phyloP scores from a whole-genome alignment of 2,888 invertebrate species.

The Pseudolycoriella hygida region DNA sequence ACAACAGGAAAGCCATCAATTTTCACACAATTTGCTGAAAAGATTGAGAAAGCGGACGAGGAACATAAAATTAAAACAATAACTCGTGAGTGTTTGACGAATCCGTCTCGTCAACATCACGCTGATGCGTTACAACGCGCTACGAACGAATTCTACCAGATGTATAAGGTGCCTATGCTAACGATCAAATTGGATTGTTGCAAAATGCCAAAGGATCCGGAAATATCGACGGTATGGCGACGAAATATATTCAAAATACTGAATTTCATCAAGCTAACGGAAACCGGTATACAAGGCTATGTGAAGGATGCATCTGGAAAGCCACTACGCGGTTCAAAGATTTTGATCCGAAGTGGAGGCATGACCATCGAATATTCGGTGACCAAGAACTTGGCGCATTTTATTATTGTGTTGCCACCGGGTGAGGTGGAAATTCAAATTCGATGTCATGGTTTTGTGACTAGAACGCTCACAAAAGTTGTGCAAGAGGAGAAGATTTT shows the following conservation, averaged over 20 bases:
- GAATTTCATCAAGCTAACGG: constrained; percentile 40
- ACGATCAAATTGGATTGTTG: constrained; percentile 66
- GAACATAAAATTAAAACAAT: constrained; percentile 19
- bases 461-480: neutral
- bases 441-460: neutral
- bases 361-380: constrained; percentile 35
- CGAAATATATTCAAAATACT: constrained; percentile 44
- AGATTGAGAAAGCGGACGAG: constrained; percentile 15
- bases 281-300: constrained; percentile 52
- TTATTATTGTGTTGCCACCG: constrained; percentile 49
- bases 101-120: constrained; percentile 3
- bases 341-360: constrained; percentile 43
- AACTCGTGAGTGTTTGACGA: constrained; percentile 1
- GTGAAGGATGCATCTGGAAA: constrained; percentile 44
- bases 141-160: constrained; percentile 40
- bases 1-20: constrained; percentile 14
- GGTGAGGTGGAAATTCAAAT: constrained; percentile 49
- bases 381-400: constrained; percentile 49
- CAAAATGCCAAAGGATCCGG: constrained; percentile 51
- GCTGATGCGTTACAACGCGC: constrained; percentile 20
- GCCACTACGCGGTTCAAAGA: constrained; percentile 50
- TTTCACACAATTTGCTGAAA: constrained; percentile 20
- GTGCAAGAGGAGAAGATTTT: neutral
- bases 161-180: constrained; percentile 46
- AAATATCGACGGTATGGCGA: constrained; percentile 55